Evolutionary conservation across 2,888 invertebrate genomes (phyloP), one percentile per base, ranked within the genome.

Genomic region (Andrena fulva): DNA sequence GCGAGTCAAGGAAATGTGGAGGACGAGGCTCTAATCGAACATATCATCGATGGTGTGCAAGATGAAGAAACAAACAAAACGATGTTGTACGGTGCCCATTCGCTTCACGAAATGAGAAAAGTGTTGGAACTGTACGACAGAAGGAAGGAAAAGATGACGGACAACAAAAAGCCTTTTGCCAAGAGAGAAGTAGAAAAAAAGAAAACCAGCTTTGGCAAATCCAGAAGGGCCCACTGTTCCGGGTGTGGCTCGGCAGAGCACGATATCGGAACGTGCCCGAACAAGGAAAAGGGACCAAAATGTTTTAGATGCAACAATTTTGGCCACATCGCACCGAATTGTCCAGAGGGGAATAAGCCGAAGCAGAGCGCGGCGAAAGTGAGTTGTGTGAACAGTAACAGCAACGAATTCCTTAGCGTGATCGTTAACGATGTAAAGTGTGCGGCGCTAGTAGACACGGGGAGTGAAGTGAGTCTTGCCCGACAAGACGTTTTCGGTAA

Each of bases 391-490:
- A 29, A 27, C 4, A 52, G 31, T 5, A 52, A 29, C 52, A 52
- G 12, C n/a, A n/a, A 31, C 8, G 31, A 29, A n/a, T n/a, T n/a
- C n/a, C n/a, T 16, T n/a, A 52, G n/a, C 29, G 20, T 20, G 4
- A 16, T 20, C 31, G 33, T 68, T 12, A 35, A 56, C 16, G 12
- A 52, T 24, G 68, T 68, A 33, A 56, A n/a, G 16, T 68, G 33
- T 56, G 1, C 10, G 6, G 33, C 68, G 6, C 24, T 68, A 2
- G 10, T 68, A 7, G 33, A 56, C 12, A 54, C 68, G 3, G 68
- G 56, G 6, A 56, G 56, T 16, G 24, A 68, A 12, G 33, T 52
- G 12, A 68, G 29, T 24, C 20, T 56, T n/a, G 24, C 27, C 1
- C 24, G 54, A 3, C 16, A 27, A 16, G 56, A 68, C 24, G 1